Evolutionary conservation across 2,888 invertebrate genomes (phyloP).

Genomic region (Dicranocentrus wangi): DNA sequence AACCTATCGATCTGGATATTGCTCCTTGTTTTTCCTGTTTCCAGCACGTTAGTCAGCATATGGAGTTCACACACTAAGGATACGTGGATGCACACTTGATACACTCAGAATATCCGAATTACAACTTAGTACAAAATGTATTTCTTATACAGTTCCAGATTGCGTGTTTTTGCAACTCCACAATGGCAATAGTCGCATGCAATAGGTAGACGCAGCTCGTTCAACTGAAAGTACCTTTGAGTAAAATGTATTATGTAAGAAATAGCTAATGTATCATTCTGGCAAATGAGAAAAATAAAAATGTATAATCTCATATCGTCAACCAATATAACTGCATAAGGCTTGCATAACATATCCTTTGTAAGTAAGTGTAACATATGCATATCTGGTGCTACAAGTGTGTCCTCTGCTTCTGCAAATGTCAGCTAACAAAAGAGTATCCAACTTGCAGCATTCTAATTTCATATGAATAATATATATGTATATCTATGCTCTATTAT

Average conservation of each 20-base stretch:
- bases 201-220: neutral
- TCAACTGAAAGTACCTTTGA: constrained; percentile 21
- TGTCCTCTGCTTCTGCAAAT: constrained; percentile 40
- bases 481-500: neutral
- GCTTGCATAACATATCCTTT: too few species aligned
- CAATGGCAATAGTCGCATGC: neutral
- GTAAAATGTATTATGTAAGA: constrained; percentile 11
- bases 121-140: neutral
- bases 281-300: neutral
- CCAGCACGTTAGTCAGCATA: constrained; percentile 7
- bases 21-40: constrained; percentile 2
- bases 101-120: neutral
- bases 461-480: constrained; percentile 3
- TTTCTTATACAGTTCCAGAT: constrained; percentile 9
- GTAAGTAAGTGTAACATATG: neutral
- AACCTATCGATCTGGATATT: constrained; percentile 46
- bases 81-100: neutral
- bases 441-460: neutral
- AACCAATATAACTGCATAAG: neutral
- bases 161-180: neutral
- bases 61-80: neutral
- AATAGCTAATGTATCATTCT: neutral
- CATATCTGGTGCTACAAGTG: constrained; percentile 26
- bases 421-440: constrained; percentile 30
- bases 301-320: neutral